A percentile compares a stretch with the other conserved stretches of the same genome.
phyloP scores from a whole-genome alignment of 2,797 vertebrate species.

The Urocyon cinereoargenteus region DNA sequence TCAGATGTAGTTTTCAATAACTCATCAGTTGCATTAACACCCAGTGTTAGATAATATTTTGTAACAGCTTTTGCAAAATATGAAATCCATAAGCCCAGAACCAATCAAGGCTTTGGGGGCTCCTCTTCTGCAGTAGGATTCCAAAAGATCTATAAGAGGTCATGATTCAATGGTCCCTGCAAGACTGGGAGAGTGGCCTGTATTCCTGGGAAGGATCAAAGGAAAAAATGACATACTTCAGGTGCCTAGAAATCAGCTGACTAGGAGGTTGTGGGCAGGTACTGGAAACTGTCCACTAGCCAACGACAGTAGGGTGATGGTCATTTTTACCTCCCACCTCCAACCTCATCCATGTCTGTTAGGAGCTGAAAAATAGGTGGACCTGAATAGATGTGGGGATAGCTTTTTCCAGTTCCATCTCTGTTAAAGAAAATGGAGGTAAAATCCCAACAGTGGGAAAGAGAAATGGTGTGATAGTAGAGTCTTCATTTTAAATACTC shows the following conservation, averaged over 20 bases:
- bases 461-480: neutral
- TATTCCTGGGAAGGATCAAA: neutral
- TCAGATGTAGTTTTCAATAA: too few species aligned
- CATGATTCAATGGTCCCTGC: neutral
- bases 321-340: neutral
- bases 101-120: neutral
- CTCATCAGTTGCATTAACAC: too few species aligned
- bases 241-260: neutral
- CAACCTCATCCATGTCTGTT: neutral
- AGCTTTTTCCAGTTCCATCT: neutral
- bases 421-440: neutral
- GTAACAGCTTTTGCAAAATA: neutral
- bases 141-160: neutral
- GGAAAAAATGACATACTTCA: neutral
- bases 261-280: neutral
- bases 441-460: neutral
- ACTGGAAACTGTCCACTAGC: neutral
- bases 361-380: neutral
- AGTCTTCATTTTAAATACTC: neutral
- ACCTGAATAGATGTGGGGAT: neutral
- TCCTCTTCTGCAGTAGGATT: neutral
- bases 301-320: neutral
- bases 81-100: neutral
- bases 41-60: neutral
- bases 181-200: neutral